Evolutionary conservation across 2,888 invertebrate species (phyloP).

Genomic region (Heliconius erato): DNA sequence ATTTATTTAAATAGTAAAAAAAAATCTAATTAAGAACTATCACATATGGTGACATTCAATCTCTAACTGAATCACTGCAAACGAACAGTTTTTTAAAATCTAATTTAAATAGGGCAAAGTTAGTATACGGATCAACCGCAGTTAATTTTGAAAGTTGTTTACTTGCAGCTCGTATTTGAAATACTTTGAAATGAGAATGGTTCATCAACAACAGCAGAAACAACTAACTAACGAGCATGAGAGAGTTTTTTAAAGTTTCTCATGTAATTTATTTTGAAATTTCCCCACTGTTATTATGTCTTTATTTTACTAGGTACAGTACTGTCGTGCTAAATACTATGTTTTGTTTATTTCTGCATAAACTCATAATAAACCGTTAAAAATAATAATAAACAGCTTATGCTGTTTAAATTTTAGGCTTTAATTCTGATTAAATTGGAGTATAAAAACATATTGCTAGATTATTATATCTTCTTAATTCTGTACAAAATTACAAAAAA

Average conservation of each 20-base stretch:
- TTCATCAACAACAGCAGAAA: conserved; percentile 30
- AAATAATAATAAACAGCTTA: too few relatives aligned
- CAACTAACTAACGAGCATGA: conserved; percentile 26
- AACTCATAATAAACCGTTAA: too few relatives aligned
- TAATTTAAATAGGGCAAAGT: conserved; percentile 50
- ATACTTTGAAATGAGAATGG: conserved; percentile 34
- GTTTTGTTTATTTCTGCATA: too few relatives aligned
- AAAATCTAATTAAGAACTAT: too few relatives aligned
- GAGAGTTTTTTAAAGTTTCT: conserved; percentile 29
- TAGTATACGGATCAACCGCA: conserved; percentile 35
- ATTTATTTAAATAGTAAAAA: too few relatives aligned
- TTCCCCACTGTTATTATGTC: background rate
- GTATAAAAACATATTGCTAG: too few relatives aligned
- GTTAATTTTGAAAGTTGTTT: conserved; percentile 36
- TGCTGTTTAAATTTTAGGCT: too few relatives aligned
- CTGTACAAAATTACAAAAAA: too few relatives aligned
- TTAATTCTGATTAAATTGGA: too few relatives aligned
- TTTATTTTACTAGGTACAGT: background rate
- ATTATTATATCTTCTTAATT: too few relatives aligned
- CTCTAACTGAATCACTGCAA: background rate
- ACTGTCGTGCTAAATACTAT: too few relatives aligned
- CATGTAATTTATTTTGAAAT: conserved; percentile 2
- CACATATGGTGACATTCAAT: background rate
- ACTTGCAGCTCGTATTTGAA: conserved; percentile 27
- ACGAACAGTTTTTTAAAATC: background rate